Evolutionary conservation across 2,113 vertebrate genomes (phyloP).

Genomic region (Antennarius striatus): DNA sequence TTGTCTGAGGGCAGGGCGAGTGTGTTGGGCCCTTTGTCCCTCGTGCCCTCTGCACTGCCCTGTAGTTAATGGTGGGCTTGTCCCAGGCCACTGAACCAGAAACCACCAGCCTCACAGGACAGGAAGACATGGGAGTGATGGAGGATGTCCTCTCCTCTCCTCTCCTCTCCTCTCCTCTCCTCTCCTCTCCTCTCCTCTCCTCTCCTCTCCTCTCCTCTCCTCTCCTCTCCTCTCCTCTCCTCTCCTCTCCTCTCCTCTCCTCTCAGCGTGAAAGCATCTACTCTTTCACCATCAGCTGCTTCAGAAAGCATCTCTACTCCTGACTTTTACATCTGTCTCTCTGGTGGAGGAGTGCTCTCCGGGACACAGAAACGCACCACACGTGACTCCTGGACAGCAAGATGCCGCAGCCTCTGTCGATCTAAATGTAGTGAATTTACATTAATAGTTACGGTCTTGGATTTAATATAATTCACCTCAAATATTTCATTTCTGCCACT

Average conservation of each 20-base stretch:
- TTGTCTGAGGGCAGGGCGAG: constrained; percentile 93
- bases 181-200: neutral
- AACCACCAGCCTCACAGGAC: constrained; percentile 80
- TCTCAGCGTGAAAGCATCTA: constrained; percentile 43
- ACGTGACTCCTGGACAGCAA: constrained; percentile 67
- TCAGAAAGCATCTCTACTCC: constrained; percentile 66
- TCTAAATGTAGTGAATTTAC: neutral
- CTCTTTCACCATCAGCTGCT: constrained; percentile 53
- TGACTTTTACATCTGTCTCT: constrained; percentile 44
- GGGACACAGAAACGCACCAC: constrained; percentile 41
- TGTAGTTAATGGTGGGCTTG: constrained; percentile 98
- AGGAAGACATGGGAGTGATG: constrained; percentile 35
- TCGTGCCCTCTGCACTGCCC: constrained; percentile 86
- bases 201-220: neutral
- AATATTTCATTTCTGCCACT: constrained; percentile 2
- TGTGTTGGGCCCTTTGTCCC: constrained; percentile 92
- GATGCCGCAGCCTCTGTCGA: constrained; percentile 29
- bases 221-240: no score
- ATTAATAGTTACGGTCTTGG: neutral
- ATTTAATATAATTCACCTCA: neutral
- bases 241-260: neutral
- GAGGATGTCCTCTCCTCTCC: no score
- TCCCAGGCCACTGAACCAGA: constrained; percentile 90
- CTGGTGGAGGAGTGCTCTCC: constrained; percentile 50
- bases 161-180: no score